Base-by-base conservation (phyloP, 2,797 vertebrate species). In the Amphiprion clarkii region DNA sequence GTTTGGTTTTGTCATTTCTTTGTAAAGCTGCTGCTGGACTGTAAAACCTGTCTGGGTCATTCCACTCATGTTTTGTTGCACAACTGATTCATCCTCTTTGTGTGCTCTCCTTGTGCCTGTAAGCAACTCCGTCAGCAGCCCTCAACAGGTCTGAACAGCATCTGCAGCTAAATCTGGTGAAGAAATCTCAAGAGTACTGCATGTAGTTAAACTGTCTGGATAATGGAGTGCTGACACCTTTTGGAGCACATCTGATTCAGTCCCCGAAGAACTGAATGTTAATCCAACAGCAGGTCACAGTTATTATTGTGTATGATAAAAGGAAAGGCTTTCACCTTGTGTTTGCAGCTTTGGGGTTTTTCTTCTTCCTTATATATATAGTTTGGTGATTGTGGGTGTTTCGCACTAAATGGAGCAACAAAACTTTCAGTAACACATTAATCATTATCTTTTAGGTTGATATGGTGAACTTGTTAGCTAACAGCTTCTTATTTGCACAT, bases 81-180 rank as follows among this genome's bases (percentile, higher is more conserved):
- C 19, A 40, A 82, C 71, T 85, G 81, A 83, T 71, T 90, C 74
- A 68, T 71, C 42, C 53, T 58, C 53, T 84, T 54, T 71, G 51
- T 78, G 69, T 86, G 53, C 65, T 86, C 75, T 79, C 73, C 52
- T 56, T 72, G 74, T 81, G 76, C 70, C 86, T 86, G 62, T 56
- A 71, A 89, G 83, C 76, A 71, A 60, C 78, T 87, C 74, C 77
- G 81, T 89, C 84, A 92, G 81, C 66, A 78, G 71, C 81, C 78
- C 87, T 91, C 88, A 84, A 87, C 85, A 78, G 77, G 82, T 87
- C 74, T 73, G 74, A 87, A 67, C 77, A 87, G 84, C 85, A 89
- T 89, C 88, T 89, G 74, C 74, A 81, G 85, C 76, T 87, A 89
- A 92, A 88, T 85, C 84, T 92, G 88, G 76, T 72, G 76, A 72